These are phyloP conservation scores for Ichneumoninae sp. DNA, from an alignment of 2,888 invertebrate species.

Conservation along the genomic window DNA sequence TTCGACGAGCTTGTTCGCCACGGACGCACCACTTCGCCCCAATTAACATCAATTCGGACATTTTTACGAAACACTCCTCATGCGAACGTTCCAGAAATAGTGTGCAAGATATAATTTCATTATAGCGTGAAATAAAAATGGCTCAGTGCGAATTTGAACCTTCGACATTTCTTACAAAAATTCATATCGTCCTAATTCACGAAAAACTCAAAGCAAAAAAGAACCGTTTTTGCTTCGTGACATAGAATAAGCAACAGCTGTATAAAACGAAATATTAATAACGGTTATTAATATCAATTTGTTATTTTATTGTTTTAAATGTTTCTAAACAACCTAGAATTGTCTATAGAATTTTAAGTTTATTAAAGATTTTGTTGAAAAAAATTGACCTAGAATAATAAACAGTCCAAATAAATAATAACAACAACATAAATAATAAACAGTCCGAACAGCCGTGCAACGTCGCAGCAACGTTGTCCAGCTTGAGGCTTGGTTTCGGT, in stretches of 20 bases:
- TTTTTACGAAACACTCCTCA: slow-evolving; percentile 16
- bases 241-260: too few species aligned
- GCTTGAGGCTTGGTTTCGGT: not conserved
- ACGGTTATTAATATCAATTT: too few species aligned
- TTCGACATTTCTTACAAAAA: not conserved
- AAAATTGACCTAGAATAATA: not conserved
- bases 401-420: not conserved
- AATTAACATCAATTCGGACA: slow-evolving; percentile 56
- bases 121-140: not conserved
- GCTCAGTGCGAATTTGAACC: not conserved
- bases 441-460: not conserved
- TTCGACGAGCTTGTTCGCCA: slow-evolving; percentile 39
- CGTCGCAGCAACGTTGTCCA: not conserved
- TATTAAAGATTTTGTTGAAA: not conserved
- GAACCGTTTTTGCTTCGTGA: too few species aligned
- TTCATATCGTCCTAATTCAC: not conserved
- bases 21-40: not conserved
- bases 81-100: slow-evolving; percentile 29
- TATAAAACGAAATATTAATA: too few species aligned
- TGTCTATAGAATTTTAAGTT: not conserved
- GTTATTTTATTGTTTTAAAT: too few species aligned
- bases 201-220: not conserved
- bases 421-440: not conserved
- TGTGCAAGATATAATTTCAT: not conserved
- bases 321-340: too few species aligned